Evolutionary conservation across 2,888 invertebrate species (phyloP).

Genomic region (Galerucella pusilla): DNA sequence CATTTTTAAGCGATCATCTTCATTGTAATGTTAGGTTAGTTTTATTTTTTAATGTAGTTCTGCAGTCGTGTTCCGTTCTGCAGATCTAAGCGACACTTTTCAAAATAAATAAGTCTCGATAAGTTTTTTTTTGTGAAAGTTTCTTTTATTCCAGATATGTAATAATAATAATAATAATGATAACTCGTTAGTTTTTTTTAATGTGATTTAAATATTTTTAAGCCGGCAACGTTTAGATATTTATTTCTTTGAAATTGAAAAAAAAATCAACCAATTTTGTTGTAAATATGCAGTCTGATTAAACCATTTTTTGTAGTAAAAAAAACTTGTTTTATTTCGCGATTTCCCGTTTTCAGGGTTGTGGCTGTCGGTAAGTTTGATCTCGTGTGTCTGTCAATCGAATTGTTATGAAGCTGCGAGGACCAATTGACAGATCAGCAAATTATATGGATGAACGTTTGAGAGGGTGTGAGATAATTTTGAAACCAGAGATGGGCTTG

Average conservation of each 20-base stretch:
- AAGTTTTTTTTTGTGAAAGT: slow-evolving; percentile 39
- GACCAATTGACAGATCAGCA: too few species aligned
- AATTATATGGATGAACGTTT: too few species aligned
- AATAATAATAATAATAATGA: slow-evolving; percentile 15
- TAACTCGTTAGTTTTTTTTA: slow-evolving; percentile 42
- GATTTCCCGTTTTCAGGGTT: neutral
- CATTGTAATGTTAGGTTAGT: slow-evolving; percentile 34
- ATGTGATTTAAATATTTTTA: slow-evolving; percentile 46
- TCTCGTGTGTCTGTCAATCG: too few species aligned
- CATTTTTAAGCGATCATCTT: neutral
- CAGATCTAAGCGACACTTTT: neutral
- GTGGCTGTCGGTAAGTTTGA: too few species aligned
- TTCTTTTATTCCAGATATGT: slow-evolving; percentile 40
- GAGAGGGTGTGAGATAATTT: too few species aligned
- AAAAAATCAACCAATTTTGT: slow-evolving; percentile 45
- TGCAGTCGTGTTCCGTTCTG: slow-evolving; percentile 25
- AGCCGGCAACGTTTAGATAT: slow-evolving; percentile 52
- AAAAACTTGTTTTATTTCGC: slow-evolving; percentile 4
- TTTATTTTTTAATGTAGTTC: slow-evolving; percentile 34
- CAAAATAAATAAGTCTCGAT: slow-evolving; percentile 10
- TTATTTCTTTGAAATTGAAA: slow-evolving; percentile 49
- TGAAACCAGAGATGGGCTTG: too few species aligned
- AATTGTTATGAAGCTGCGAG: too few species aligned
- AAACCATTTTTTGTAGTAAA: slow-evolving; percentile 58
- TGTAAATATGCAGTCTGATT: slow-evolving; percentile 63